Evolutionary conservation across 92 coral and sea anemone genomes (phyloP).

Genomic region (Paramuricea clavata): DNA sequence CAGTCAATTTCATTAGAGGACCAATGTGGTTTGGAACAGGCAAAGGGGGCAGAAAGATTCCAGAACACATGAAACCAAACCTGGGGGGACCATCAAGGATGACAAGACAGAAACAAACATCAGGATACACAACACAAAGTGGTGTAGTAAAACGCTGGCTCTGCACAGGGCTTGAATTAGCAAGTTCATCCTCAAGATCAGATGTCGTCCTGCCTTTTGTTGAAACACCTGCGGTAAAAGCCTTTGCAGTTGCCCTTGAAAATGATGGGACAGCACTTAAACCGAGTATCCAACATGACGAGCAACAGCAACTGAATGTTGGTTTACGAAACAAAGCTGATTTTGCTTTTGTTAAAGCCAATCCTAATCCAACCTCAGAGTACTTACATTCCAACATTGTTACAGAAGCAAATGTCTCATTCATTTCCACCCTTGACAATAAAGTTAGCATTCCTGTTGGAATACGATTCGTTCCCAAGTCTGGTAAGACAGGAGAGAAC

Average conservation of each 20-base stretch:
- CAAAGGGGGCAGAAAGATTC: constrained; percentile 53
- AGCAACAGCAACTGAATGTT: constrained; percentile 51
- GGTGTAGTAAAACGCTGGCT: constrained; percentile 54
- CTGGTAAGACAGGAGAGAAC: constrained; percentile 59
- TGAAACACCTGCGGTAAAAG: constrained; percentile 37
- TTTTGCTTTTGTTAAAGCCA: constrained; percentile 46
- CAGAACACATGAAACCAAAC: constrained; percentile 54
- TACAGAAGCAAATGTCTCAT: constrained; percentile 58
- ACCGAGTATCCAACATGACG: constrained; percentile 61
- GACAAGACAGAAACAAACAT: constrained; percentile 62
- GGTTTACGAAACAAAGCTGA: constrained; percentile 34
- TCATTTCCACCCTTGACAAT: constrained; percentile 50
- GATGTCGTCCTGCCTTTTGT: constrained; percentile 46
- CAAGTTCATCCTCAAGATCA: constrained; percentile 30
- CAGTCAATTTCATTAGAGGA: constrained; percentile 57
- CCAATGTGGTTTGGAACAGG: constrained; percentile 64
- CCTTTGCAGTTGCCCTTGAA: constrained; percentile 52
- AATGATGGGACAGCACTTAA: constrained; percentile 61
- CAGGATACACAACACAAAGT: constrained; percentile 63
- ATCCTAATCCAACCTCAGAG: constrained; percentile 56
- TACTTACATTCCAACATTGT: constrained; percentile 44
- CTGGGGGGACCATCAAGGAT: constrained; percentile 67
- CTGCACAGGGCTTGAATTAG: constrained; percentile 35
- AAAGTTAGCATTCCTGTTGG: constrained; percentile 57
- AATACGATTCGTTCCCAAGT: constrained; percentile 43